Evolutionary conservation across 1,140 invertebrate genomes (phyloP), one percentile per base, ranked within the genome.

Genomic region (Temnothorax curvispinosus): DNA sequence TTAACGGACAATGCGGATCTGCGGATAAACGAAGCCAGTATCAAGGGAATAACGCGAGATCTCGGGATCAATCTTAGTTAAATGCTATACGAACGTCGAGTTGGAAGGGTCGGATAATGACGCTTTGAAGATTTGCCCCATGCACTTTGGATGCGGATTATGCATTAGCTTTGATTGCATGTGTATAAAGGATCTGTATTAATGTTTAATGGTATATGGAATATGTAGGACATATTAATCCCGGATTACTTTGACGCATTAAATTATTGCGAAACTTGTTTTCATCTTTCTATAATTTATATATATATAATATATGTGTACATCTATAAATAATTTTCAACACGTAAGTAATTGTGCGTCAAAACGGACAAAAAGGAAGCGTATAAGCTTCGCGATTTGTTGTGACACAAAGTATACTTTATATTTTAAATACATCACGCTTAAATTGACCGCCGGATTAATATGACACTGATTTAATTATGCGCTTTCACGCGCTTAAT

Each of bases 31-130:
- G 41, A 50, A 47, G 54, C 56, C 15, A 18, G 44, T 18, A 84
- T 84, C 32, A 41, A 35, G 54, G 54, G 54, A 74, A 21, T 84
- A 84, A 74, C 41, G 41, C n/a, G 44, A 62, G 47, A 84, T 84
- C 80, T 56, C 41, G 32, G 9, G 69, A 84, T 84, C 80, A 84
- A 84, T 84, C 69, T 74, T 75, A 69, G 54, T 84, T 74, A 74
- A 84, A 84, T 74, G 80, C 41, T 47, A 27, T 27, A 62, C 54
- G 41, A 82, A 52, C 35, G 9, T 27, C 38, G 21, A 44, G 56
- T 60, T 35, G 54, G 3, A 56, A 50, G 54, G 18, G 41, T 18
- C 41, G 76, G 44, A 80, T 67, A 50, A 82, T 41, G 52, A n/a
- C 13, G 80, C 71, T 84, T 75, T 84, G 41, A 74, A 84, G 44